Conservation (phyloP, 1,140 invertebrate genomes). For the Drosophila oshimai region DNA sequence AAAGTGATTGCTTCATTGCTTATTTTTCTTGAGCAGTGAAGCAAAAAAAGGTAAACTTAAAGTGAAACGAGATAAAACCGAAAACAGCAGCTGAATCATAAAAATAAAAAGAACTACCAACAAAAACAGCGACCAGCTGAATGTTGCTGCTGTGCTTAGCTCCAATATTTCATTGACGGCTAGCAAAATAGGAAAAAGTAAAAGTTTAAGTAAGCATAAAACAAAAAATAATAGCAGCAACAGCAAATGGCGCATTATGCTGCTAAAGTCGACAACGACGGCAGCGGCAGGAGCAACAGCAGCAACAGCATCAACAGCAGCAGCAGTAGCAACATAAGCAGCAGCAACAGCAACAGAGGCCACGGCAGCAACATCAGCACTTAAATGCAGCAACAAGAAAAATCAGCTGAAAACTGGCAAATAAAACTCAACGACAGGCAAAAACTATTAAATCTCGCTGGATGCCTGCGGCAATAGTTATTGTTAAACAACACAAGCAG, state of each 20-base stretch:
- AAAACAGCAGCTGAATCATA: neutral
- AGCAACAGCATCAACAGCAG: conserved; percentile 1
- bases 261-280: conserved; percentile 18
- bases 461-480: conserved; percentile 68
- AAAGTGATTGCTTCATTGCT: conserved; percentile 38
- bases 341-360: neutral
- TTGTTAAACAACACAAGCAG: conserved; percentile 50
- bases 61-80: conserved; percentile 1
- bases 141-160: conserved; percentile 3
- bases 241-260: conserved; percentile 44
- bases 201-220: conserved; percentile 39
- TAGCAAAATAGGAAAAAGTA: conserved; percentile 13
- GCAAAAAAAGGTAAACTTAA: conserved; percentile 13
- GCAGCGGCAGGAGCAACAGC: conserved; percentile 2
- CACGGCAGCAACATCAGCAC: conserved; percentile 29
- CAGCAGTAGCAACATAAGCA: neutral
- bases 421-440: conserved; percentile 51
- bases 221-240: conserved; percentile 20
- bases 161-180: conserved; percentile 37
- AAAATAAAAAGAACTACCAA: conserved; percentile 11
- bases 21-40: conserved; percentile 23
- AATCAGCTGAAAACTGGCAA: conserved; percentile 51
- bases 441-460: conserved; percentile 61
- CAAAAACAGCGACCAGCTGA: conserved; percentile 2
- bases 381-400: conserved; percentile 51